These are phyloP conservation scores for Netelia inedita DNA, from an alignment of 2,888 invertebrate species.

Conservation along the genomic window DNA sequence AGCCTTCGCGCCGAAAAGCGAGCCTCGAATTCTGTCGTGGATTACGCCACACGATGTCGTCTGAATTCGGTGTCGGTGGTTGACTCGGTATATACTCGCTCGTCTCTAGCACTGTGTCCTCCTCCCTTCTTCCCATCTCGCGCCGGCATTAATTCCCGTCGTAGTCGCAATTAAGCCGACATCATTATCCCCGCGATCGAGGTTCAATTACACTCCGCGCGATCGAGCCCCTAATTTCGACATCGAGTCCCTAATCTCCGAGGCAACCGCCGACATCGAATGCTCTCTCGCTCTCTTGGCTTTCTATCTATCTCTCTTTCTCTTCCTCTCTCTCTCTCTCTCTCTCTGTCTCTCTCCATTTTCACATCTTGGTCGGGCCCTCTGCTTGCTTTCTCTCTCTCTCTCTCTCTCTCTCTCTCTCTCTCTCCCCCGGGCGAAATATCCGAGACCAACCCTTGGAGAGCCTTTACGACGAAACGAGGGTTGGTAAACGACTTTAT, in stretches of 20 bases:
- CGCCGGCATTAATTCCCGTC: conserved; percentile 41
- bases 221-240: conserved; percentile 74
- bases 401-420: not conserved
- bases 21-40: conserved; percentile 48
- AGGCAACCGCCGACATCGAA: conserved; percentile 52
- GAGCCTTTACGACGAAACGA: conserved; percentile 62
- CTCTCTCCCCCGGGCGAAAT: not conserved
- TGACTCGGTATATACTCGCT: conserved; percentile 35
- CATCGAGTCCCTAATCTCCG: conserved; percentile 71
- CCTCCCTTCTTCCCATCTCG: conserved; percentile 18
- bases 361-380: too few species aligned
- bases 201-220: conserved; percentile 72
- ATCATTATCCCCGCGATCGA: conserved; percentile 75
- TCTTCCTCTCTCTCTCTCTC: conserved; percentile 1
- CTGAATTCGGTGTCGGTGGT: conserved; percentile 23
- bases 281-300: conserved; percentile 26
- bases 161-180: conserved; percentile 73
- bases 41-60: conserved; percentile 14
- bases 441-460: conserved; percentile 19
- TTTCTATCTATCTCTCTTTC: conserved; percentile 35
- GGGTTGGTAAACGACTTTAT: conserved; percentile 66
- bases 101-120: conserved; percentile 31
- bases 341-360: conserved; percentile 40
- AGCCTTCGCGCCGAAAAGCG: conserved; percentile 40
- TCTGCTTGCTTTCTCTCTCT: not conserved